A percentile compares a stretch with the other conserved stretches of the same genome.
These are phyloP conservation scores for Amblyjoppa fuscipennis DNA, from an alignment of 2,888 invertebrate species.

Conservation along the genomic window DNA sequence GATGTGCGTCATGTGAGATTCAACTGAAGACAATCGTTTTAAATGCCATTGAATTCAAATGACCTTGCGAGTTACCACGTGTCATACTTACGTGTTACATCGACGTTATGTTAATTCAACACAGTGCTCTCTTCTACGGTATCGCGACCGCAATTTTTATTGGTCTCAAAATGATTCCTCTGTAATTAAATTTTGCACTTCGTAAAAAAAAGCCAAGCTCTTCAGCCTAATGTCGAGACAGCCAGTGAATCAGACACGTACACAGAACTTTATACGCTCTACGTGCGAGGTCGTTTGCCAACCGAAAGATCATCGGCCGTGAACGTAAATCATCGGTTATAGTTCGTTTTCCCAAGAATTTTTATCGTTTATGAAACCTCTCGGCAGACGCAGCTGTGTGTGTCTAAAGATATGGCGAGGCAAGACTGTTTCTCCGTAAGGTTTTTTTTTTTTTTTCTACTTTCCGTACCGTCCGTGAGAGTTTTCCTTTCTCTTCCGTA, in stretches of 20 bases:
- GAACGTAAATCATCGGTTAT: conserved; percentile 2
- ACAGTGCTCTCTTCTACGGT: no score
- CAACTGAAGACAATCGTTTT: no score
- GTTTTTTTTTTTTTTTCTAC: neutral
- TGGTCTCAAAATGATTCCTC: no score
- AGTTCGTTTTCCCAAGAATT: conserved; percentile 1
- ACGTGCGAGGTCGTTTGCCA: conserved; percentile 10
- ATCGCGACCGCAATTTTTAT: no score
- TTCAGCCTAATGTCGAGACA: neutral
- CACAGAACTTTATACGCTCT: neutral
- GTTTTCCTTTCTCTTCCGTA: neutral
- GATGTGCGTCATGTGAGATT: no score
- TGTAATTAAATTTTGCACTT: neutral
- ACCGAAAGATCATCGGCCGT: conserved; percentile 10
- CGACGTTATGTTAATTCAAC: no score
- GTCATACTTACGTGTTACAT: neutral
- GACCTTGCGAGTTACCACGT: neutral
- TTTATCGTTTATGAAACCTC: neutral
- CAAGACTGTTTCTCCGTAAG: neutral
- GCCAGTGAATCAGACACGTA: neutral
- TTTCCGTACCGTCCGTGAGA: neutral
- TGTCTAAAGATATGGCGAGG: neutral
- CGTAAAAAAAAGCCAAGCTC: neutral
- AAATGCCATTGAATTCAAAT: neutral
- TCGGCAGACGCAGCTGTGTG: neutral